phyloP scores from a whole-genome alignment of 1,140 invertebrate species.

The Heterodera carotae region DNA sequence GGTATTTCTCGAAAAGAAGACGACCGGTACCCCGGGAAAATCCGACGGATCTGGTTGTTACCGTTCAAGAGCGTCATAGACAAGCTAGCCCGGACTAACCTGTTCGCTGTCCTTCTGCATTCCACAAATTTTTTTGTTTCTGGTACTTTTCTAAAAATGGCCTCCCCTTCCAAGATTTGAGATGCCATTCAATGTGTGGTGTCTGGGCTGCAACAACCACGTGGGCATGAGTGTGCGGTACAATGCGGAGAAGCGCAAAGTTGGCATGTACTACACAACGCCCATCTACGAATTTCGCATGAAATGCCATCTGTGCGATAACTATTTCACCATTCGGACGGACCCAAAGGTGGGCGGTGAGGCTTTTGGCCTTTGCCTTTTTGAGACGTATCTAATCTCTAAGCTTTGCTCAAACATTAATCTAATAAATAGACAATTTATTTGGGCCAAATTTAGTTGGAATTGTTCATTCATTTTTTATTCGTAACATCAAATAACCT shows the following conservation, averaged over 20 bases:
- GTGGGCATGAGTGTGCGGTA: conserved; percentile 98
- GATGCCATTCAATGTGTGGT: conserved; percentile 99
- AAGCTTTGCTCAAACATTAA: too few relatives aligned
- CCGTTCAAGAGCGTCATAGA: too few relatives aligned
- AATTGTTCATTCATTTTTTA: conserved; percentile 17
- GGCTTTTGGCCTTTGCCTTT: too few relatives aligned
- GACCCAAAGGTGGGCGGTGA: conserved; percentile 80
- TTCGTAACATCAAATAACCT: too few relatives aligned
- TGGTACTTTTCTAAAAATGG: too few relatives aligned
- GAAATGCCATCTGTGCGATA: conserved; percentile 97
- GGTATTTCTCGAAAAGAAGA: background rate
- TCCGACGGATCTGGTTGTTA: too few relatives aligned
- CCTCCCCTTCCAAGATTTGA: conserved; percentile 77
- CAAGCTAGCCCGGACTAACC: too few relatives aligned
- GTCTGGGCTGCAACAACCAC: conserved; percentile 90
- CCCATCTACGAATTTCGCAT: conserved; percentile 96
- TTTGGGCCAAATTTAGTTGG: background rate
- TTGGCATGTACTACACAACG: conserved; percentile 93
- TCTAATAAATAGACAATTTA: too few relatives aligned
- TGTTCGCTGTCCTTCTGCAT: too few relatives aligned
- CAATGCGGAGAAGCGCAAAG: conserved; percentile 97
- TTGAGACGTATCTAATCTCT: too few relatives aligned
- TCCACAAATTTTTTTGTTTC: background rate
- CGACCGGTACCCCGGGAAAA: too few relatives aligned
- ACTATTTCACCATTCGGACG: conserved; percentile 97